These are phyloP conservation scores for Sigmodon hispidus DNA, from an alignment of 2,113 vertebrate genomes.

Conservation along the genomic window DNA sequence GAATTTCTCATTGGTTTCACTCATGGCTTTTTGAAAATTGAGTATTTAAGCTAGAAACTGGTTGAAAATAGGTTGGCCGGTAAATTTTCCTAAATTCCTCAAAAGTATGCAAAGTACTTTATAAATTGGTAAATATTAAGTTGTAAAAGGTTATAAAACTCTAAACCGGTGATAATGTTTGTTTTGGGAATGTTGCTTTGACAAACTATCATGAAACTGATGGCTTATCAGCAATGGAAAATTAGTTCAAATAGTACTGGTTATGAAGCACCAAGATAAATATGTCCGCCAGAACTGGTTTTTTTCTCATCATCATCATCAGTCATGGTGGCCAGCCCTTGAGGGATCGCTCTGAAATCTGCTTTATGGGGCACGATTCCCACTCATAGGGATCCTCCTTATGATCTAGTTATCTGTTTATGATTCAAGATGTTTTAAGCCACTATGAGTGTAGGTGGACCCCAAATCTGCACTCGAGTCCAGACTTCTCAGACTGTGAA, in stretches of 20 bases:
- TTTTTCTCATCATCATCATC: background rate
- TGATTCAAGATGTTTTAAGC: background rate
- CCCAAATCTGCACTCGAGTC: background rate
- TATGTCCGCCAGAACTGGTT: background rate
- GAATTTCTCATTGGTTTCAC: conserved; percentile 61
- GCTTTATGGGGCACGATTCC: background rate
- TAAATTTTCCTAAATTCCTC: background rate
- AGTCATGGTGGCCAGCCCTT: too few species aligned
- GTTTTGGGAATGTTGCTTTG: background rate
- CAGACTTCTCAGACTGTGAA: background rate
- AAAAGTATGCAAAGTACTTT: conserved; percentile 21
- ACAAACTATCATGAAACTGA: background rate
- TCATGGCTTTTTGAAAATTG: conserved; percentile 35
- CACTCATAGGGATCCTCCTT: background rate
- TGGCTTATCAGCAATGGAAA: background rate
- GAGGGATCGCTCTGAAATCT: background rate
- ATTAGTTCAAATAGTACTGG: background rate
- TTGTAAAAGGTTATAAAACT: conserved; percentile 4
- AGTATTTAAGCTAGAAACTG: conserved; percentile 57
- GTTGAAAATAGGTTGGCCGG: conserved; percentile 9
- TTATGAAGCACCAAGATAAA: background rate
- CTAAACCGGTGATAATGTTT: background rate
- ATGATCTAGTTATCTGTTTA: background rate
- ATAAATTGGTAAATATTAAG: background rate
- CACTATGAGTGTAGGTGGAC: background rate